Evolutionary conservation across 2,113 vertebrate genomes (phyloP).

Genomic region (Sigmodon hispidus): DNA sequence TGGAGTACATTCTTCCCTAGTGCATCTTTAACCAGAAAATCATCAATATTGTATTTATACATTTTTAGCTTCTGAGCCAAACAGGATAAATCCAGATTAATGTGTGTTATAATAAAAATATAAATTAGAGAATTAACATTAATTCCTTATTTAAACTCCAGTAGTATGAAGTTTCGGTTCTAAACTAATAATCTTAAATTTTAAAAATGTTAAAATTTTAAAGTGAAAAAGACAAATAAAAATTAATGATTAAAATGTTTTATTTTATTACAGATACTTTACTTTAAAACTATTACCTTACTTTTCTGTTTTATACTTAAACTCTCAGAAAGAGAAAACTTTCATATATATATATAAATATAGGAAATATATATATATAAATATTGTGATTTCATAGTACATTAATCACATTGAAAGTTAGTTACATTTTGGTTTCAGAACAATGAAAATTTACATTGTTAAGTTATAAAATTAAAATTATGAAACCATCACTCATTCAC

Average conservation of each 20-base stretch:
- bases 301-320: neutral
- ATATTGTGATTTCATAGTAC: neutral
- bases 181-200: neutral
- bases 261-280: neutral
- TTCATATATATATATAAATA: neutral
- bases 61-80: neutral
- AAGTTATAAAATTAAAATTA: neutral
- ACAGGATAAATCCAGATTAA: neutral
- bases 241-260: neutral
- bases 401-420: neutral
- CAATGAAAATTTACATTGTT: neutral
- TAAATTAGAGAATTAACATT: neutral
- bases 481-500: neutral
- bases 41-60: neutral
- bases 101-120: neutral
- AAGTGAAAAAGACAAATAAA: slow-evolving; percentile 10
- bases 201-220: neutral
- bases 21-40: neutral
- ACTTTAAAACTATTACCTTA: neutral
- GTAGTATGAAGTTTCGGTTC: neutral
- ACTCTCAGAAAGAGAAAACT: neutral
- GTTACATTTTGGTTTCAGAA: slow-evolving; percentile 13
- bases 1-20: neutral
- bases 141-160: neutral
- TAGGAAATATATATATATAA: neutral